phyloP scores from a whole-genome alignment of 2,888 invertebrate species.

The Dyspetes luteomarginatus region DNA sequence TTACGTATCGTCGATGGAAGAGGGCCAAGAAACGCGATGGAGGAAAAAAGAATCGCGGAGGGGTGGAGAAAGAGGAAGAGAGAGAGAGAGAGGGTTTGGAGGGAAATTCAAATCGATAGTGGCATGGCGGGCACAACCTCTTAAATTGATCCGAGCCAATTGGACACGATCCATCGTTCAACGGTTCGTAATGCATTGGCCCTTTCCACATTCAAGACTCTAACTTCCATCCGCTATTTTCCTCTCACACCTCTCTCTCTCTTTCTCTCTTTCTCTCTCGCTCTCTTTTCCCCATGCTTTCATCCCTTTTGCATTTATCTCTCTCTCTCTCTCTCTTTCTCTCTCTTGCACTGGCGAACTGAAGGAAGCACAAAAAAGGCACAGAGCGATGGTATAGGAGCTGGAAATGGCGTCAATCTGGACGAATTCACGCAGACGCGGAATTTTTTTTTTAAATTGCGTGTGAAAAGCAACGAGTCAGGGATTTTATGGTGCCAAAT shows the following conservation, averaged over 20 bases:
- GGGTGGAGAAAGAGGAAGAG: constrained; percentile 39
- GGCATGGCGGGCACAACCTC: constrained; percentile 62
- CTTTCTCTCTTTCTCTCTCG: constrained; percentile 4
- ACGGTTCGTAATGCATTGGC: constrained; percentile 65
- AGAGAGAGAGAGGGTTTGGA: constrained; percentile 45
- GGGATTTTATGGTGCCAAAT: constrained; percentile 53
- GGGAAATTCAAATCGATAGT: constrained; percentile 70
- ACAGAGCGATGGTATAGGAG: neutral
- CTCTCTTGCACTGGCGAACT: neutral
- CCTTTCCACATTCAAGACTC: constrained; percentile 56
- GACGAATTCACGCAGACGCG: neutral
- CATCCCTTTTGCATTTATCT: constrained; percentile 13
- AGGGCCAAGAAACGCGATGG: constrained; percentile 65
- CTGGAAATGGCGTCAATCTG: constrained; percentile 29
- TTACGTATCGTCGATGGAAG: constrained; percentile 62
- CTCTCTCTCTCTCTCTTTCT: neutral
- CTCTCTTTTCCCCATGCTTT: neutral
- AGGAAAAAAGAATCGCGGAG: constrained; percentile 43
- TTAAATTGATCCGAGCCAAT: constrained; percentile 71
- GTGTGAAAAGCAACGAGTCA: constrained; percentile 50
- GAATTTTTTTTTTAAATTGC: constrained; percentile 50
- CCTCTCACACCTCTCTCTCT: neutral
- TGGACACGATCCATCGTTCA: constrained; percentile 70
- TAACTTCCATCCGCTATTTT: constrained; percentile 39
- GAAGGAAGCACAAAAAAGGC: constrained; percentile 1